Evolutionary conservation across 1,140 invertebrate genomes (phyloP).

Genomic region (Contarinia nasturtii): DNA sequence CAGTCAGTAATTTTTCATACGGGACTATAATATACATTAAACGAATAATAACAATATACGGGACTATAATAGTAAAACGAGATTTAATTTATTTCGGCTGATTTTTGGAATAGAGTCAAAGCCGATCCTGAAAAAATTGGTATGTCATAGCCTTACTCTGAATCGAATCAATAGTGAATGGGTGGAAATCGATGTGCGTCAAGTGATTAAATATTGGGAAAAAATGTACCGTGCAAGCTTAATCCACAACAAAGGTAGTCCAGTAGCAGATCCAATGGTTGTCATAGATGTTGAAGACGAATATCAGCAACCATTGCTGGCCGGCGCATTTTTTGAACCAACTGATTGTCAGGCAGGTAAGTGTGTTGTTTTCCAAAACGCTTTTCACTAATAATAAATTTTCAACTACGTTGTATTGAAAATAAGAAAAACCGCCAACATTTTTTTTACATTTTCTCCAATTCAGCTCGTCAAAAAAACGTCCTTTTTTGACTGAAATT

Average conservation of each 20-base stretch:
- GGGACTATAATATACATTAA: too few relatives aligned
- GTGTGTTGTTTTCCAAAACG: conserved; percentile 15
- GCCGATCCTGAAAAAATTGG: conserved; percentile 15
- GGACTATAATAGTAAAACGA: too few relatives aligned
- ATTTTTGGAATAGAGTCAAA: background rate
- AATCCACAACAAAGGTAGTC: conserved; percentile 2
- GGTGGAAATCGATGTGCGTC: conserved; percentile 21
- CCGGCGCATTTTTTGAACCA: conserved; percentile 18
- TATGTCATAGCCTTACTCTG: conserved; percentile 20
- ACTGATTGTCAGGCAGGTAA: conserved; percentile 24
- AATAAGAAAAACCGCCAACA: too few relatives aligned
- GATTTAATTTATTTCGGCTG: too few relatives aligned
- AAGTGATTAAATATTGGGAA: conserved; percentile 19
- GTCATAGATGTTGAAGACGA: conserved; percentile 22
- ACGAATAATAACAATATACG: too few relatives aligned
- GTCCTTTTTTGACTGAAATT: too few relatives aligned
- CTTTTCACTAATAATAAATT: too few relatives aligned
- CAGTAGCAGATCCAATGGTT: conserved; percentile 13
- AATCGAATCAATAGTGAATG: conserved; percentile 15
- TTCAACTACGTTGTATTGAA: too few relatives aligned
- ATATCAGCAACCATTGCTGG: conserved; percentile 17
- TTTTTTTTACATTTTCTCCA: too few relatives aligned
- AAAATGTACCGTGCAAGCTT: conserved; percentile 7
- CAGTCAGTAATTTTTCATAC: too few relatives aligned
- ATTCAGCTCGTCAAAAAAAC: too few relatives aligned